A percentile compares a stretch with the other conserved stretches of the same genome.
Evolutionary conservation across 2,797 vertebrate species (phyloP).

Genomic region (Gobionotothen gibberifrons): DNA sequence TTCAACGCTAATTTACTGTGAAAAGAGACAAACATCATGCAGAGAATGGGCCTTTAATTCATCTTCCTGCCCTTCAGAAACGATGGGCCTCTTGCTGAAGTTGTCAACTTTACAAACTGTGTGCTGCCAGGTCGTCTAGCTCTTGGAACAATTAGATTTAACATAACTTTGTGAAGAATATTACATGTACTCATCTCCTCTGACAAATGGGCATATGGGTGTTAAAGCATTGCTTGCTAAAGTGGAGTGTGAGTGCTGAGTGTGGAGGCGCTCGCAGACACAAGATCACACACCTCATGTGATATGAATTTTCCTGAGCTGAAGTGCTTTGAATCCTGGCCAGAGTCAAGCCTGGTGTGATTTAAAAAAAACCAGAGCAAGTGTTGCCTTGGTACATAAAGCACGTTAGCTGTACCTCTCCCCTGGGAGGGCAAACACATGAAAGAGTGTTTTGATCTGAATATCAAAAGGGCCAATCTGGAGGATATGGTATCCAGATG

Average conservation of each 20-base stretch:
- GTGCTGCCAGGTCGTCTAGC: not conserved
- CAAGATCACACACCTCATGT: slow-evolving; percentile 58
- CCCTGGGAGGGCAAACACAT: slow-evolving; percentile 35
- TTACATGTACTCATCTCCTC: slow-evolving; percentile 19
- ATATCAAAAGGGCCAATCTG: slow-evolving; percentile 66
- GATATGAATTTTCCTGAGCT: slow-evolving; percentile 61
- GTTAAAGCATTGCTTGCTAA: slow-evolving; percentile 29
- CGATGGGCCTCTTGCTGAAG: slow-evolving; percentile 10
- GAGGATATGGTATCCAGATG: slow-evolving; percentile 59
- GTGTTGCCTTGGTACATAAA: slow-evolving; percentile 57
- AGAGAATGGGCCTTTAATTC: slow-evolving; percentile 40
- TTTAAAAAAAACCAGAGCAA: slow-evolving; percentile 68
- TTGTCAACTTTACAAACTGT: slow-evolving; percentile 10
- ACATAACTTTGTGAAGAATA: slow-evolving; percentile 9
- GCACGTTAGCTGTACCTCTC: slow-evolving; percentile 62
- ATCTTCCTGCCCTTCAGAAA: slow-evolving; percentile 19
- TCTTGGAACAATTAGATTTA: slow-evolving; percentile 8
- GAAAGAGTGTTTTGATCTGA: slow-evolving; percentile 68
- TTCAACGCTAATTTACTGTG: slow-evolving; percentile 59
- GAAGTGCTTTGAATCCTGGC: slow-evolving; percentile 69
- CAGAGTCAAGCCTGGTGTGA: slow-evolving; percentile 76
- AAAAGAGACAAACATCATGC: slow-evolving; percentile 45
- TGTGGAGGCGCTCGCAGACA: slow-evolving; percentile 35
- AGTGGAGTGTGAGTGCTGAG: not conserved
- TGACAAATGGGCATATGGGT: slow-evolving; percentile 8